Evolutionary conservation across 2,888 invertebrate genomes (phyloP).

Genomic region (Epirrita christyi): DNA sequence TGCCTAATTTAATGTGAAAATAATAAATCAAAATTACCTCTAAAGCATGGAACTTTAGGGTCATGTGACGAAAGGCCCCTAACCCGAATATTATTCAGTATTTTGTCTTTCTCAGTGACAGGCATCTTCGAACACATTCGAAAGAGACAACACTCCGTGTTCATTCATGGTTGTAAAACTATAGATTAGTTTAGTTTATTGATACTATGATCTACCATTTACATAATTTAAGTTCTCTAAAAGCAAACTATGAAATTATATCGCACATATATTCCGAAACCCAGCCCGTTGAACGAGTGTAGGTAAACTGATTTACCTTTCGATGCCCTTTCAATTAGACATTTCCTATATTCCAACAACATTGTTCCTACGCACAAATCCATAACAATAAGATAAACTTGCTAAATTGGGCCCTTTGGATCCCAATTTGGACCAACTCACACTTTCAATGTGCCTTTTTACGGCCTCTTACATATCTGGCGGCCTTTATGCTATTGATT

Average conservation of each 20-base stretch:
- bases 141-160: no score
- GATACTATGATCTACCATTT: no score
- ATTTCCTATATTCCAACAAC: constrained; percentile 20
- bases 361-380: constrained; percentile 14
- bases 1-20: no score
- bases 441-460: constrained; percentile 31
- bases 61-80: no score
- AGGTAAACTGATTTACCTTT: constrained; percentile 7
- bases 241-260: background rate
- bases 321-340: constrained; percentile 28
- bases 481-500: constrained; percentile 27
- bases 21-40: no score
- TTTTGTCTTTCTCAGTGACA: no score
- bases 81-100: no score
- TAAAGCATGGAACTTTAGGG: no score
- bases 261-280: background rate
- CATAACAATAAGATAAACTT: constrained; percentile 36
- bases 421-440: constrained; percentile 34
- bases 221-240: no score
- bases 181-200: no score
- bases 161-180: no score
- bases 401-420: constrained; percentile 31
- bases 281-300: background rate
- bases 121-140: no score
- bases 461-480: constrained; percentile 30